Percentiles rank a stretch among this genome's conserved stretches.
Evolutionary conservation across 2,888 invertebrate genomes (phyloP).

Genomic region (Resseliella maxima): DNA sequence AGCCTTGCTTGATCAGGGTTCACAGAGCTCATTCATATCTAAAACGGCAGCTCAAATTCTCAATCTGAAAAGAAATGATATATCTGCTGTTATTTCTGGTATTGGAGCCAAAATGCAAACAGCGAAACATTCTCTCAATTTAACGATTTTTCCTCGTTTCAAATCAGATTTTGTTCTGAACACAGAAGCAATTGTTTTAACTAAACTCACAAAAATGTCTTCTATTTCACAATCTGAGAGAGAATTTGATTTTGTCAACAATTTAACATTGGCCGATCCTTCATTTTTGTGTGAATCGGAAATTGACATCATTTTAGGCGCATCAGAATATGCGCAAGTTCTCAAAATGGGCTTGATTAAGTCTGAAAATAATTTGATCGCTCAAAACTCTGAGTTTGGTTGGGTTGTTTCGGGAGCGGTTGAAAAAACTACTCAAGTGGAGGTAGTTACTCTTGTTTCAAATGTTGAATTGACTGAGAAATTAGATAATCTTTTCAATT

Average conservation of each 20-base stretch:
- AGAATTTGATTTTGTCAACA: neutral
- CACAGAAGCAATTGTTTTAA: neutral
- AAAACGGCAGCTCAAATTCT: neutral
- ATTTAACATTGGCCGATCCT: neutral
- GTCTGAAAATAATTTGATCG: neutral
- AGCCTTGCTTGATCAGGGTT: constrained; percentile 17
- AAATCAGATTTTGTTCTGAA: neutral
- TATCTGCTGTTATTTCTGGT: neutral
- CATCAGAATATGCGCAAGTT: neutral
- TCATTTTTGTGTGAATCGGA: neutral
- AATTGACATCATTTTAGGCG: neutral
- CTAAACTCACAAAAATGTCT: neutral
- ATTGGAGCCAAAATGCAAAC: neutral
- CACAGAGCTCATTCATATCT: neutral
- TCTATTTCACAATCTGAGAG: neutral
- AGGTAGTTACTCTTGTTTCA: neutral
- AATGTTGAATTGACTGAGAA: neutral
- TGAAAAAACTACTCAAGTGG: neutral
- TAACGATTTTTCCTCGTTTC: neutral
- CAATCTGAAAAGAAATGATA: neutral
- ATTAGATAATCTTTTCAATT: neutral
- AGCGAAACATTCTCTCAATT: neutral
- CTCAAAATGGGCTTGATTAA: neutral
- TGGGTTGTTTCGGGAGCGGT: neutral
- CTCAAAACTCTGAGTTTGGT: neutral